A percentile compares a stretch with the other conserved stretches of the same genome.
phyloP scores from a whole-genome alignment of 2,888 invertebrate genomes.

The Eupithecia inturbata region DNA sequence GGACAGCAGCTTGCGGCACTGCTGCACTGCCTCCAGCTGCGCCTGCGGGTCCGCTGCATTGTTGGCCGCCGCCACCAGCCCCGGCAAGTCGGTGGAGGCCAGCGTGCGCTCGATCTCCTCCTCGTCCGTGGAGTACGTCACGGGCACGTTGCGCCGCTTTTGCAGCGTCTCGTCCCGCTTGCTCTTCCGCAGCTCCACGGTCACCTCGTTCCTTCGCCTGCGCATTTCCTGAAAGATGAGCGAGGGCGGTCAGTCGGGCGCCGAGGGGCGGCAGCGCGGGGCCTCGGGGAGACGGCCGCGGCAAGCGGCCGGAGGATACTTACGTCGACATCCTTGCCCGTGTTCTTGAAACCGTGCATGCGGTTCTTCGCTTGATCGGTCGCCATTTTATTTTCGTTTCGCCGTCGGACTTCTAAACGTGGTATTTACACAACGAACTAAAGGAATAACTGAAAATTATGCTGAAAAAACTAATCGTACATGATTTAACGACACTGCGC shows the following conservation, averaged over 20 bases:
- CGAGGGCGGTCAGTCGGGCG: conserved; percentile 41
- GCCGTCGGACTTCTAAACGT: conserved; percentile 66
- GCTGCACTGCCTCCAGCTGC: conserved; percentile 96
- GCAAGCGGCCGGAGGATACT: conserved; percentile 74
- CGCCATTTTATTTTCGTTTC: conserved; percentile 88
- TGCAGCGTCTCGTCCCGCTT: conserved; percentile 98
- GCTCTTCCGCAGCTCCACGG: conserved; percentile 98
- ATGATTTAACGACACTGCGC: conserved; percentile 73
- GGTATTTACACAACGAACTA: conserved; percentile 75
- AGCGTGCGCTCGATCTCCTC: conserved; percentile 89
- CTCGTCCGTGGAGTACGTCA: conserved; percentile 91
- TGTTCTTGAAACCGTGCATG: conserved; percentile 98
- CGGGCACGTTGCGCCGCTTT: conserved; percentile 97
- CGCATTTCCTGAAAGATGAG: conserved; percentile 93
- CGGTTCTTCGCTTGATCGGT: conserved; percentile 92
- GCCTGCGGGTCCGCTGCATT: conserved; percentile 90
- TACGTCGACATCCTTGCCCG: conserved; percentile 99
- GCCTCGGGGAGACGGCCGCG: neutral
- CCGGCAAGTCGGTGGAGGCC: conserved; percentile 89
- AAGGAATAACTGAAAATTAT: conserved; percentile 75
- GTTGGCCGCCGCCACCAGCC: conserved; percentile 93
- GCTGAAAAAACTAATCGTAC: conserved; percentile 70
- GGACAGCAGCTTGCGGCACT: conserved; percentile 97
- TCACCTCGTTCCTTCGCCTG: conserved; percentile 97
- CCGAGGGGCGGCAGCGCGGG: neutral